These are phyloP conservation scores for Drosophila azteca DNA, from an alignment of 1,140 invertebrate genomes.

Conservation along the genomic window DNA sequence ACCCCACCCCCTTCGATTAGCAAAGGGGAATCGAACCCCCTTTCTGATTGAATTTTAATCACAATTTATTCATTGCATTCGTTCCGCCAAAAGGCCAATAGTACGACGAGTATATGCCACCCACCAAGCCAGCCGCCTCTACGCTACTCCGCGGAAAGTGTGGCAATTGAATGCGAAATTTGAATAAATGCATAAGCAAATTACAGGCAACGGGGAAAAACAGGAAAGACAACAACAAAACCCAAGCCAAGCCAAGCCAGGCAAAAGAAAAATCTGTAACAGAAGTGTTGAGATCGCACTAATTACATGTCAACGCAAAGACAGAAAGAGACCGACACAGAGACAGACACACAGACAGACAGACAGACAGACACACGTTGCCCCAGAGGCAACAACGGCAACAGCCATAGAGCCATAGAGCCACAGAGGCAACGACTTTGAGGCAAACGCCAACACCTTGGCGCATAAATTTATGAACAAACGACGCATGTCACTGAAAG, in stretches of 20 bases:
- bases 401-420: constrained; percentile 6
- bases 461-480: constrained; percentile 74
- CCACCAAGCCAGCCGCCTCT: constrained; percentile 40
- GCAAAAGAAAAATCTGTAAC: constrained; percentile 53
- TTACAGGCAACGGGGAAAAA: constrained; percentile 31
- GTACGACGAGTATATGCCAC: constrained; percentile 23
- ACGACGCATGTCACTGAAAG: constrained; percentile 67
- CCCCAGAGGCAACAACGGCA: constrained; percentile 42
- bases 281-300: constrained; percentile 80
- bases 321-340: constrained; percentile 17
- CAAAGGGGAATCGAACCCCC: neutral
- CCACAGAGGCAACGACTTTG: constrained; percentile 18
- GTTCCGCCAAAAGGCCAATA: neutral
- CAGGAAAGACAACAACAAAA: constrained; percentile 19
- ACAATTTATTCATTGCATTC: constrained; percentile 30
- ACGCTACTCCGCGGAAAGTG: constrained; percentile 30
- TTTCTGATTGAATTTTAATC: constrained; percentile 1
- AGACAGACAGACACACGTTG: constrained; percentile 34
- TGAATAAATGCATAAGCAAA: constrained; percentile 74
- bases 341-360: constrained; percentile 26
- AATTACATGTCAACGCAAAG: constrained; percentile 72
- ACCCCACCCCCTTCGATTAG: no score
- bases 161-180: constrained; percentile 75
- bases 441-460: constrained; percentile 71
- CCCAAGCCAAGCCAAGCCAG: neutral